Evolutionary conservation across 1,140 invertebrate species (phyloP).

Genomic region (Gonioctena quinquepunctata): DNA sequence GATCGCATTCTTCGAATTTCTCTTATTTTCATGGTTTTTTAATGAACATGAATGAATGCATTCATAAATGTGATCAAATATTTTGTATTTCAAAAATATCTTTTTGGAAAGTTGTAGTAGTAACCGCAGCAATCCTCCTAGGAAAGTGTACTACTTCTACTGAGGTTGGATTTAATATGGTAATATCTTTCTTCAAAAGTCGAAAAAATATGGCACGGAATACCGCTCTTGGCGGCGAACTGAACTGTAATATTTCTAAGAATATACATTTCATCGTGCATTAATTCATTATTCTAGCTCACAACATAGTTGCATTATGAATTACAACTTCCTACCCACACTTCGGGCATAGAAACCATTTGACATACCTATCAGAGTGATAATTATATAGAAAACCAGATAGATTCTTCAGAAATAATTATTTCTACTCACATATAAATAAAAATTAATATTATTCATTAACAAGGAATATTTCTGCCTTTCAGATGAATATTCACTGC

Average conservation of each 20-base stretch:
- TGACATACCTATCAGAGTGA: not conserved
- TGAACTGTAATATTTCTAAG: not conserved
- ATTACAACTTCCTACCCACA: not conserved
- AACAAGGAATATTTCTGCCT: too few species aligned
- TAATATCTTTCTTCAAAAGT: not conserved
- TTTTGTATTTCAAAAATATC: too few species aligned
- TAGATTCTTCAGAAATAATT: not conserved
- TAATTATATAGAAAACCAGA: not conserved
- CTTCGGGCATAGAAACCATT: not conserved
- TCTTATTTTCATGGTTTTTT: too few species aligned
- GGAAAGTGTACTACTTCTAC: not conserved
- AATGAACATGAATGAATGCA: too few species aligned
- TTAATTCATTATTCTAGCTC: not conserved
- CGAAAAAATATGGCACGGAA: not conserved
- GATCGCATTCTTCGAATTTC: too few species aligned
- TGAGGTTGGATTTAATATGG: not conserved
- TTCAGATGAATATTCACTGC: too few species aligned
- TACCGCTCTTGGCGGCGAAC: not conserved
- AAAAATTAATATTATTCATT: too few species aligned
- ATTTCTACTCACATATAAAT: not conserved
- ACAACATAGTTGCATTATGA: not conserved
- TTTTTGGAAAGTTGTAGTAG: too few species aligned
- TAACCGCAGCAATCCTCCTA: not conserved
- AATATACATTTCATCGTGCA: not conserved
- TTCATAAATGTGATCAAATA: too few species aligned